Evolutionary conservation across 2,888 invertebrate genomes (phyloP).

Genomic region (Macaria notata): DNA sequence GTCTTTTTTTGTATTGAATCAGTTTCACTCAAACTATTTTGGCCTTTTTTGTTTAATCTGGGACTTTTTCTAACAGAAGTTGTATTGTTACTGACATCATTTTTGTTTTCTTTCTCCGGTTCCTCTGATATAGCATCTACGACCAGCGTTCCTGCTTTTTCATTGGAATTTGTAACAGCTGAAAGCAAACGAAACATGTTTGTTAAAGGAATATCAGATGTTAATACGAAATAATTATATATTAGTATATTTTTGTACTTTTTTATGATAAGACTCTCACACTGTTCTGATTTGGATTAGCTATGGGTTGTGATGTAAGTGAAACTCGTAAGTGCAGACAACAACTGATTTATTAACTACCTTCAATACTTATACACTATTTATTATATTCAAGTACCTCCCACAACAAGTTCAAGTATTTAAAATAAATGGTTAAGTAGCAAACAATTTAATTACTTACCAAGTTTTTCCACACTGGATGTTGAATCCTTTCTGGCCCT

Average conservation of each 20-base stretch:
- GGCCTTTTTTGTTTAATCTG: constrained; percentile 41
- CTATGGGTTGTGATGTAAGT: too few species aligned
- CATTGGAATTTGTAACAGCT: constrained; percentile 16
- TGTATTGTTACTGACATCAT: constrained; percentile 26
- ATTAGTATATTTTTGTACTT: too few species aligned
- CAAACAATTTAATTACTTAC: constrained; percentile 34
- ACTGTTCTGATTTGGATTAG: too few species aligned
- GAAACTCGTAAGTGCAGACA: too few species aligned
- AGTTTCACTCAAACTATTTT: constrained; percentile 29
- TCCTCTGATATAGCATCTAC: constrained; percentile 57
- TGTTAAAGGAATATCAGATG: too few species aligned
- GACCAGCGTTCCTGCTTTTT: constrained; percentile 16
- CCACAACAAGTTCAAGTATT: too few species aligned
- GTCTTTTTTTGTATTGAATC: constrained; percentile 16
- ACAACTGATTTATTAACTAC: too few species aligned
- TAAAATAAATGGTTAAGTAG: too few species aligned
- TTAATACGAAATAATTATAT: too few species aligned
- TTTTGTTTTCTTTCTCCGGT: constrained; percentile 42
- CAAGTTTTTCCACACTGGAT: constrained; percentile 63
- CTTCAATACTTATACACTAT: too few species aligned
- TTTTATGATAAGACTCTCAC: too few species aligned
- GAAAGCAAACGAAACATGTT: constrained; percentile 8
- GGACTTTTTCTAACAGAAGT: constrained; percentile 44
- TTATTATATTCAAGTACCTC: too few species aligned
- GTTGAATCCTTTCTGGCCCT: constrained; percentile 65